Base-by-base conservation (phyloP, 1,140 invertebrate genomes). In the Dendroctonus ponderosae region DNA sequence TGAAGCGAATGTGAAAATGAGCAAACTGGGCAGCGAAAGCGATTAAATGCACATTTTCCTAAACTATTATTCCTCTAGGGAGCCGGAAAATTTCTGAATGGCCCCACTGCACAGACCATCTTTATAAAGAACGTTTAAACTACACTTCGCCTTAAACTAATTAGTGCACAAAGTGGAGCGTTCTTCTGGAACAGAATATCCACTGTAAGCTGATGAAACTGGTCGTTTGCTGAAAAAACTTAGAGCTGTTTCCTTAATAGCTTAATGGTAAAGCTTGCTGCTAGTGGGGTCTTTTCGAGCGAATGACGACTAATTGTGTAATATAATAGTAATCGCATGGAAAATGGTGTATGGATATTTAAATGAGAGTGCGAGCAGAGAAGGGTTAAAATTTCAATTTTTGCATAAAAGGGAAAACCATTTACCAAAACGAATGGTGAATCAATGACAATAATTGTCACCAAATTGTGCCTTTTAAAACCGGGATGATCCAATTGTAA, bases 81-180 rank as follows among this genome's bases (percentile, higher is more conserved):
- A 26, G 26, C 26, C 26, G 26, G 50, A 51, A 15, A 51, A 51
- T 51, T 51, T 15, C 50, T 51, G 15, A 51, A 15, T 51, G 15
- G 50, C 50, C 50, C 11, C 50, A 12, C 15, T 51, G 11, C 50
- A 51, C 11, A 26, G 15, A 5, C 50, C 15, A 15, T 51, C 50
- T 51, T 51, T 51, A 51, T 51, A 51, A 51, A 51, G 50, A 51
- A 51, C 50, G 50, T 51, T 51, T 51, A 51, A 51, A 51, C 14
- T 51, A 15, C 50, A 51, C 50, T 51, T 15, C 15, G 50, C 15
- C 50, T 51, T 51, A 15, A 51, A 51, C 50, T 51, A 51, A 51
- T 51, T 51, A 51, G 50, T 15, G 11, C 50, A 51, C 11, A n/a
- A 51, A 51, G 50, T 51, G 50, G 50, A 51, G 5, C 50, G 50